These are phyloP conservation scores for Globodera rostochiensis DNA, from an alignment of 1,140 invertebrate species.

Conservation along the genomic window DNA sequence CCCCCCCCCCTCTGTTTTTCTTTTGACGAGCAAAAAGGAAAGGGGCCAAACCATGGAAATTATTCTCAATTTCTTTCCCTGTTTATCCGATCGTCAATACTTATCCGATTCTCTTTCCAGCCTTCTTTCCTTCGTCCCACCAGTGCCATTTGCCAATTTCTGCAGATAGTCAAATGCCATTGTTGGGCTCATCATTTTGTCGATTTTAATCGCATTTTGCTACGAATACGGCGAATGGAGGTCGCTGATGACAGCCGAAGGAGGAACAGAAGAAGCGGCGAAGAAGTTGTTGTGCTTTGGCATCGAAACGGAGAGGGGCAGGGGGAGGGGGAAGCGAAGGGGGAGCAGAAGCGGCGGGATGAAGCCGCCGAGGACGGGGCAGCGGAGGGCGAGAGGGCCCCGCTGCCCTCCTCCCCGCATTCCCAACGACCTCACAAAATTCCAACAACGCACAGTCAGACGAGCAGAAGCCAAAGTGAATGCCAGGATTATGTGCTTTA, in stretches of 20 bases:
- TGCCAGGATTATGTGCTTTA: not conserved
- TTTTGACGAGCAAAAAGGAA: not conserved
- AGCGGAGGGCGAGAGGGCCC: not conserved
- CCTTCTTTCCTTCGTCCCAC: not conserved
- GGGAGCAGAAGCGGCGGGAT: not conserved
- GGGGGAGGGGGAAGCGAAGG: not conserved
- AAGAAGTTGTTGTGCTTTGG: not conserved
- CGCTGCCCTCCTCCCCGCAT: not conserved
- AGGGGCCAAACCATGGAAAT: not conserved
- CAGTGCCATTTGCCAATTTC: not conserved
- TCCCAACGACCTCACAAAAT: not conserved
- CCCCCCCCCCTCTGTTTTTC: not conserved
- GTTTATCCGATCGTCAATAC: not conserved
- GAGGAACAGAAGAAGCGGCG: not conserved
- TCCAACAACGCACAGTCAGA: not conserved
- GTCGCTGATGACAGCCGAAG: not conserved
- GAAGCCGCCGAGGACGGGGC: not conserved
- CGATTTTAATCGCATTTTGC: slow-evolving; percentile 14
- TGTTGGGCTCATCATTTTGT: not conserved
- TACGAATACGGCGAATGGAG: slow-evolving; percentile 8
- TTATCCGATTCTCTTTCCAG: slow-evolving; percentile 7
- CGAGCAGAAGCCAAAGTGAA: slow-evolving; percentile 4
- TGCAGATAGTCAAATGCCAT: not conserved
- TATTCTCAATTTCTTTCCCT: not conserved
- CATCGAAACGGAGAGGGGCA: not conserved